These are phyloP conservation scores for Andrena chrysosceles DNA, from an alignment of 2,888 invertebrate genomes.

Conservation along the genomic window DNA sequence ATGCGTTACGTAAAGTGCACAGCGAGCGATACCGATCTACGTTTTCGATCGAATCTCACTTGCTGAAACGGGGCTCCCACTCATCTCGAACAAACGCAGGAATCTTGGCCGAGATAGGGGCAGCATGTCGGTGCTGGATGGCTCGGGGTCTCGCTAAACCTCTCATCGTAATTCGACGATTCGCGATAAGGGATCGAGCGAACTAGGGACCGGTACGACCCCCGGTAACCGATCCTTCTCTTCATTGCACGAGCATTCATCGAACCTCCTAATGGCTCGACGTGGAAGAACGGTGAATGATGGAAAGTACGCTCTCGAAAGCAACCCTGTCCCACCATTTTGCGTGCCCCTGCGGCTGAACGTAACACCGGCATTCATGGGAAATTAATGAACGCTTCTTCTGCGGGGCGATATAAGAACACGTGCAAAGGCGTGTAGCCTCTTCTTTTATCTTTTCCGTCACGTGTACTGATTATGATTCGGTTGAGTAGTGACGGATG, in stretches of 20 bases:
- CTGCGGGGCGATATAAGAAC: background rate
- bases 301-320: constrained; percentile 41
- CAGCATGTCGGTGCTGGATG: constrained; percentile 42
- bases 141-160: constrained; percentile 59
- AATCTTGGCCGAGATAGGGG: constrained; percentile 34
- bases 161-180: constrained; percentile 70
- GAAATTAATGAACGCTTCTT: constrained; percentile 56
- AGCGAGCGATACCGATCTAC: constrained; percentile 76
- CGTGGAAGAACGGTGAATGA: constrained; percentile 2
- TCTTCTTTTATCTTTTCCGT: constrained; percentile 22
- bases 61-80: constrained; percentile 57
- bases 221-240: constrained; percentile 25
- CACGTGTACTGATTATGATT: constrained; percentile 20
- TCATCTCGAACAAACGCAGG: constrained; percentile 41
- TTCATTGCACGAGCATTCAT: constrained; percentile 8
- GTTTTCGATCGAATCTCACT: constrained; percentile 64
- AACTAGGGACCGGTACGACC: constrained; percentile 10
- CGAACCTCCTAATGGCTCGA: constrained; percentile 17
- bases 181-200: constrained; percentile 64
- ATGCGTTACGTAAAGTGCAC: constrained; percentile 76
- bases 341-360: background rate
- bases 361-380: constrained; percentile 46
- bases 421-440: background rate
- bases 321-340: constrained; percentile 50
- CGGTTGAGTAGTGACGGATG: constrained; percentile 24